Conservation (phyloP, 2,888 invertebrate genomes). For the Clistopyga incitator region DNA sequence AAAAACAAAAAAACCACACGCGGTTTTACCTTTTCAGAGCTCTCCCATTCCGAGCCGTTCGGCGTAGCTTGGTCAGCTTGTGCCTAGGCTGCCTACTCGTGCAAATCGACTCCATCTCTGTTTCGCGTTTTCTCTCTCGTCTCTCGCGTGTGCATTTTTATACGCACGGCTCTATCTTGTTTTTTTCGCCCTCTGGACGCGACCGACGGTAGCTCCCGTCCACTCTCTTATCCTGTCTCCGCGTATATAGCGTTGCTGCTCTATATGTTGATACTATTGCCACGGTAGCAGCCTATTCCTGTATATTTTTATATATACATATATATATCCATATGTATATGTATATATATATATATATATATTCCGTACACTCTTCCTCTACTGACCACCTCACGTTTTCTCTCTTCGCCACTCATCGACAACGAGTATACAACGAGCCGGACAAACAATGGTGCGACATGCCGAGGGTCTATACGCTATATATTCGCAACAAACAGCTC, state of each 20-base stretch:
- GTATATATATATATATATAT: no score
- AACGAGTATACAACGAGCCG: constrained; percentile 65
- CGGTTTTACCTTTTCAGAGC: constrained; percentile 21
- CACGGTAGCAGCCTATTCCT: constrained; percentile 1
- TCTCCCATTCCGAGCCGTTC: constrained; percentile 31
- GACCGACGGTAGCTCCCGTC: not conserved
- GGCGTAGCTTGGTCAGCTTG: constrained; percentile 16
- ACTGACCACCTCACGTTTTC: constrained; percentile 47
- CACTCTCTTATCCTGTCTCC: constrained; percentile 23
- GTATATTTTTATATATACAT: no score
- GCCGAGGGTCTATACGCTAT: constrained; percentile 47
- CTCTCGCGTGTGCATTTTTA: constrained; percentile 12
- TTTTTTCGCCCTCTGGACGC: not conserved
- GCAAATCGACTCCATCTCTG: constrained; percentile 18
- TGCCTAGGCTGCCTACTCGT: constrained; percentile 28
- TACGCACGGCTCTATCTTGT: not conserved
- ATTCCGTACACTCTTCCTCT: constrained; percentile 6
- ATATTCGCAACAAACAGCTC: constrained; percentile 52
- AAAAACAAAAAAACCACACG: no score
- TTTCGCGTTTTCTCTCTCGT: constrained; percentile 9
- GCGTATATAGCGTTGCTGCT: constrained; percentile 9
- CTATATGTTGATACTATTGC: constrained; percentile 1
- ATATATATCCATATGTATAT: no score
- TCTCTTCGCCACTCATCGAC: constrained; percentile 40
- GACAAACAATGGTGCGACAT: constrained; percentile 72